Base-by-base conservation (phyloP, 2,113 vertebrate species). In the Ursus arctos region DNA sequence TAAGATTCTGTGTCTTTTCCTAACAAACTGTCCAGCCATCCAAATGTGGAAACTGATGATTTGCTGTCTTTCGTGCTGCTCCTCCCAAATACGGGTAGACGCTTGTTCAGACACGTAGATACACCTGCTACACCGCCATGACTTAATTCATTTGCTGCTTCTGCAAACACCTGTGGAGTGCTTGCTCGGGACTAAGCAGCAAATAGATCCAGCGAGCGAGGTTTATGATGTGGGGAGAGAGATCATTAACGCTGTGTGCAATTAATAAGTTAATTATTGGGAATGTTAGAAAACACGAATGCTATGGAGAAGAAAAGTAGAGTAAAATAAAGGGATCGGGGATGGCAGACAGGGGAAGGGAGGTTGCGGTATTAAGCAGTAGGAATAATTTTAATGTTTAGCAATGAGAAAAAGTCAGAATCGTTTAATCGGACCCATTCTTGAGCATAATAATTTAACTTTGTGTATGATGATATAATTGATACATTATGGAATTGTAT, bases 61-160 rank as follows among this genome's bases (percentile, higher is more conserved):
- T 76, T 86, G 47, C 57, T 53, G 6, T 71, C 36, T 83, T 90
- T 80, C 57, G 61, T 22, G 22, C 40, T 51, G 28, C 14, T 89
- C 63, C 89, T 82, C 82, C 92, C 74, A 90, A 77, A 80, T 14
- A 33, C 21, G 21, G 26, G 40, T 59, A 65, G 69, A 90, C 51
- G 47, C 33, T 89, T 72, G 12, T 84, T 84, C 67, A 69, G 92
- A 82, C 51, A 28, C 74, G 82, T 94, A 91, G 77, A 63, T 1
- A 51, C 26, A 93, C 84, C 79, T 57, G 65, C 22, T 59, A 2
- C 10, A n/a, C 22, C 3, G 15, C 79, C 53, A 40, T 13, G 80
- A 76, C 47, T 91, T 65, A 86, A 88, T 91, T 89, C 63, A 82
- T 61, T 92, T 33, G 33, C 71, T 86, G 55, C 87, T 74, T 92